phyloP scores from a whole-genome alignment of 92 coral and sea anemone genomes.

The Parazoanthus swiftii region DNA sequence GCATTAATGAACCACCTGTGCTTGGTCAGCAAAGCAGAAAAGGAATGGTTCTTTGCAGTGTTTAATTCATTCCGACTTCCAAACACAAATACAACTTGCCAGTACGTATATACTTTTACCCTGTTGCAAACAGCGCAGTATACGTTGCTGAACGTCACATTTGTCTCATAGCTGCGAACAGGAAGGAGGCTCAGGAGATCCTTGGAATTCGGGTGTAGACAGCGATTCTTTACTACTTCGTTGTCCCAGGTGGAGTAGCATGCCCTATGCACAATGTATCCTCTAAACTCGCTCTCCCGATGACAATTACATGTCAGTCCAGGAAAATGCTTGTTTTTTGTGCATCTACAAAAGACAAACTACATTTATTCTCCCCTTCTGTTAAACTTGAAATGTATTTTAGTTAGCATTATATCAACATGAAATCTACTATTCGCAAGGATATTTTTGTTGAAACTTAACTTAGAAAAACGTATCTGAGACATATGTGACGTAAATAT shows the following conservation, averaged over 20 bases:
- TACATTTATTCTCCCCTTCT: no score
- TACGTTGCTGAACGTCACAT: neutral
- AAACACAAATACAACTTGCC: neutral
- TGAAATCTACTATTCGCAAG: no score
- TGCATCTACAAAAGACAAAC: neutral
- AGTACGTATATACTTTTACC: neutral
- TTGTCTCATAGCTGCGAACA: neutral
- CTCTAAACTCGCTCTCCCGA: neutral
- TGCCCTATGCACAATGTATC: neutral
- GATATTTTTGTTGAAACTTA: no score
- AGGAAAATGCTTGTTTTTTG: neutral
- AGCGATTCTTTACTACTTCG: neutral
- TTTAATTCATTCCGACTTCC: neutral
- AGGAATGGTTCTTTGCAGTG: neutral
- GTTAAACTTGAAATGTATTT: no score
- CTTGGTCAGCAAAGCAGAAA: neutral
- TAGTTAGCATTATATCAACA: no score
- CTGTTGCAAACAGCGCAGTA: constrained; percentile 11
- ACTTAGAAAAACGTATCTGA: no score
- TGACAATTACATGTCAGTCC: neutral
- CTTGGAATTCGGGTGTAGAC: neutral
- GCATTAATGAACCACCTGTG: neutral
- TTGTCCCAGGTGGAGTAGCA: neutral
- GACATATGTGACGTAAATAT: no score
- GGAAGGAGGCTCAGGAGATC: neutral